phyloP scores from a whole-genome alignment of 2,888 invertebrate genomes.

The Ellobium chinense region DNA sequence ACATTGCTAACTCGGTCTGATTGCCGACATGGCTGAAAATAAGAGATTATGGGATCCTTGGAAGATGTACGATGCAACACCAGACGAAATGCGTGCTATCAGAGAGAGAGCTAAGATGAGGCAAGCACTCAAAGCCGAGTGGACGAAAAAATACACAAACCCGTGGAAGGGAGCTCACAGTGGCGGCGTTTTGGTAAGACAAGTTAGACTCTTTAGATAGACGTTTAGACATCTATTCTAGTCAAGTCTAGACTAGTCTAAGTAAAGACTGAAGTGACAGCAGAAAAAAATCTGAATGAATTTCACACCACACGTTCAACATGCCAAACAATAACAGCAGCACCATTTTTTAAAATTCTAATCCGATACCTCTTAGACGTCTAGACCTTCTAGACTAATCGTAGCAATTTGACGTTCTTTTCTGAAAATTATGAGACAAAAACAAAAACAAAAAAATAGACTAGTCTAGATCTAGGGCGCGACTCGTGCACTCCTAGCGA shows the following conservation, averaged over 20 bases:
- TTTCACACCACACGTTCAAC: too few species aligned
- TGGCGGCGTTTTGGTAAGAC: constrained; percentile 50
- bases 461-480: too few species aligned
- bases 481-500: too few species aligned
- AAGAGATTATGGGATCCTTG: constrained; percentile 63
- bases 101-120: constrained; percentile 84
- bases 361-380: too few species aligned
- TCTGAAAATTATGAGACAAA: too few species aligned
- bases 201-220: background rate
- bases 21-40: constrained; percentile 3
- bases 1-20: too few species aligned
- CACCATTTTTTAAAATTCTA: too few species aligned
- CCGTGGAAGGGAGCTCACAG: constrained; percentile 81
- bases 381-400: too few species aligned
- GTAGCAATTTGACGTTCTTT: too few species aligned
- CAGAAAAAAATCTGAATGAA: too few species aligned
- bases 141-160: constrained; percentile 85
- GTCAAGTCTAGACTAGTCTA: background rate
- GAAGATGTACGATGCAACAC: constrained; percentile 65
- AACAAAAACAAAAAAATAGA: too few species aligned
- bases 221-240: background rate
- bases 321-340: too few species aligned
- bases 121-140: constrained; percentile 84
- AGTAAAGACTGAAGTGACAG: background rate
- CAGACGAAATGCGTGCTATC: constrained; percentile 80